Conservation (phyloP, 1,140 invertebrate species). For the Drosophila bocki region DNA sequence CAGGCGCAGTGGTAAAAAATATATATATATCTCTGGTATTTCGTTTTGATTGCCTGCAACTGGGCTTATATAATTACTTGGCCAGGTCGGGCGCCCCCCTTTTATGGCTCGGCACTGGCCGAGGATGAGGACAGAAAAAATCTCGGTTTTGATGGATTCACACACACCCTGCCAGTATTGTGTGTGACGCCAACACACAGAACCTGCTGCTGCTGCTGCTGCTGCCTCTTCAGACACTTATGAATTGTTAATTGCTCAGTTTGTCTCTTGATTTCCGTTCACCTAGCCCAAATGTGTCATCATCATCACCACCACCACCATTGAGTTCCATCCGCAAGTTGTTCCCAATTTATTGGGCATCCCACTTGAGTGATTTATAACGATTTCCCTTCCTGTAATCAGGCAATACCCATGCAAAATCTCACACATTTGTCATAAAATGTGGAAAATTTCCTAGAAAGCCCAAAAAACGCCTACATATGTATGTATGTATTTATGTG, state of each 20-base stretch:
- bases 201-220: constrained; percentile 6
- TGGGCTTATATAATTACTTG: constrained; percentile 52
- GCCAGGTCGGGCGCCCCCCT: constrained; percentile 32
- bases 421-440: constrained; percentile 28
- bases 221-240: constrained; percentile 36
- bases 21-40: constrained; percentile 39
- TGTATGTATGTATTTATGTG: constrained; percentile 4
- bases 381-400: constrained; percentile 20
- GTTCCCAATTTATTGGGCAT: constrained; percentile 31
- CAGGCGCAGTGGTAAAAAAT: constrained; percentile 22
- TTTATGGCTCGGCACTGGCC: constrained; percentile 34
- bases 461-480: constrained; percentile 3
- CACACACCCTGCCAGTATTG: constrained; percentile 24
- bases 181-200: constrained; percentile 42
- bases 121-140: constrained; percentile 23
- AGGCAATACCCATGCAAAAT: constrained; percentile 23
- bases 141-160: constrained; percentile 22
- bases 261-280: constrained; percentile 45
- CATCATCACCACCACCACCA: constrained; percentile 14
- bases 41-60: constrained; percentile 45
- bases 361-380: constrained; percentile 43
- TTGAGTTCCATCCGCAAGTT: constrained; percentile 8
- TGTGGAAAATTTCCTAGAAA: constrained; percentile 21
- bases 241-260: constrained; percentile 29
- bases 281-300: constrained; percentile 46